Evolutionary conservation across 2,113 vertebrate genomes (phyloP).

Genomic region (Crotophaga sulcirostris): DNA sequence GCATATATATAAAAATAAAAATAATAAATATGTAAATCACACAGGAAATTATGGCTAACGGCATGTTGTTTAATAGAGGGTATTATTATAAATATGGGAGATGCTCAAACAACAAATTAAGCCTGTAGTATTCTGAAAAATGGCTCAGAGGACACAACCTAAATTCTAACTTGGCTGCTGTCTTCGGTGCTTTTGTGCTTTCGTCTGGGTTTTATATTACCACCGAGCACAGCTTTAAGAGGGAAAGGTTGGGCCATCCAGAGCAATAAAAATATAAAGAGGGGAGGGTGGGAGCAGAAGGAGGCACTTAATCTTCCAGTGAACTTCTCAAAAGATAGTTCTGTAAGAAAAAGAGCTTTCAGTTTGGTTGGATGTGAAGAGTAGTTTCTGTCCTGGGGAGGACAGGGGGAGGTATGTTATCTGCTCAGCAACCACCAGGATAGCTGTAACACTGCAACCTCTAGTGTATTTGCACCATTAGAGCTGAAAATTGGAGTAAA

Average conservation of each 20-base stretch:
- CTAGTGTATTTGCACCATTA: slow-evolving; percentile 31
- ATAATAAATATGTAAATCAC: slow-evolving; percentile 67
- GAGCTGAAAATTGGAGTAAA: slow-evolving; percentile 64
- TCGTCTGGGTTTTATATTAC: slow-evolving; percentile 61
- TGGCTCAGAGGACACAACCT: slow-evolving; percentile 55
- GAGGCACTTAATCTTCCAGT: slow-evolving; percentile 47
- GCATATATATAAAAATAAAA: slow-evolving; percentile 60
- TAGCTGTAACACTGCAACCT: slow-evolving; percentile 2
- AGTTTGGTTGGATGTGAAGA: neutral
- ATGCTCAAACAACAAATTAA: slow-evolving; percentile 63
- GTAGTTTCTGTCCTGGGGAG: neutral
- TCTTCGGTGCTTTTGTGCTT: slow-evolving; percentile 8
- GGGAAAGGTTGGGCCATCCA: slow-evolving; percentile 40
- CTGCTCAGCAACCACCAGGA: neutral
- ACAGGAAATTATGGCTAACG: slow-evolving; percentile 52
- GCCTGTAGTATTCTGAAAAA: slow-evolving; percentile 10
- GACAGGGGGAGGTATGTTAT: neutral
- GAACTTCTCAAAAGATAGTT: slow-evolving; percentile 38
- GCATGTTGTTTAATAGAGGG: slow-evolving; percentile 56
- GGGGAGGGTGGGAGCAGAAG: neutral
- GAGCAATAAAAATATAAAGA: slow-evolving; percentile 52
- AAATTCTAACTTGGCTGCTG: slow-evolving; percentile 66
- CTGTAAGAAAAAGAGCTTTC: neutral
- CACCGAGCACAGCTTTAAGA: slow-evolving; percentile 18
- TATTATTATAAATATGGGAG: slow-evolving; percentile 64